Conservation (phyloP, 2,797 vertebrate genomes). For the Lithobates pipiens region DNA sequence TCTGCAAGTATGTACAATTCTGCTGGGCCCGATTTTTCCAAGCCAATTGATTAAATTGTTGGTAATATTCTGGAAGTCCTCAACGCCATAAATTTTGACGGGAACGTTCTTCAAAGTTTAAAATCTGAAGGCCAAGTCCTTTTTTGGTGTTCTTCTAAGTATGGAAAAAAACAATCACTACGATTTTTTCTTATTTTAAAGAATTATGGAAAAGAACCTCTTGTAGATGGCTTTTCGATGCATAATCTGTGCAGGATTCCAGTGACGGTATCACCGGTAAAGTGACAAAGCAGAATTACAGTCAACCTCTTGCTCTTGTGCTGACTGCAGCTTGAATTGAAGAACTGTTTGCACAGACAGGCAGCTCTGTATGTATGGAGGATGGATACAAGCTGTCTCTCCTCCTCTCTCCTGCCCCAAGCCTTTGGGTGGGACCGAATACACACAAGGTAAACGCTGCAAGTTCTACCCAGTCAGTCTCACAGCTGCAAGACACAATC, state of each 20-base stretch:
- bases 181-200: too few species aligned
- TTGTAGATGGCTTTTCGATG: neutral
- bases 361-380: conserved; percentile 19
- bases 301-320: conserved; percentile 3
- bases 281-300: too few species aligned
- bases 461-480: conserved; percentile 41
- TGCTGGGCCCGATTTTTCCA: neutral
- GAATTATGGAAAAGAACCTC: neutral
- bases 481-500: conserved; percentile 47
- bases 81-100: neutral
- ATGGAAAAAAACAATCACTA: too few species aligned
- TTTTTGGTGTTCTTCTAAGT: too few species aligned
- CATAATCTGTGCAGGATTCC: neutral
- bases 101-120: neutral
- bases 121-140: neutral
- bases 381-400: conserved; percentile 16
- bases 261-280: neutral
- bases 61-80: neutral
- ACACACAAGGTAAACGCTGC: conserved; percentile 19
- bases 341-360: conserved; percentile 27
- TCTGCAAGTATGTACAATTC: neutral
- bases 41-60: neutral
- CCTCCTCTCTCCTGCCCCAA: conserved; percentile 38
- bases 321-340: neutral
- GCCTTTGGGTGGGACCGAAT: conserved; percentile 41